Percentiles rank a stretch among this genome's conserved stretches.
Conservation (phyloP, 2,113 vertebrate genomes). For the Lucifuga dentata region DNA sequence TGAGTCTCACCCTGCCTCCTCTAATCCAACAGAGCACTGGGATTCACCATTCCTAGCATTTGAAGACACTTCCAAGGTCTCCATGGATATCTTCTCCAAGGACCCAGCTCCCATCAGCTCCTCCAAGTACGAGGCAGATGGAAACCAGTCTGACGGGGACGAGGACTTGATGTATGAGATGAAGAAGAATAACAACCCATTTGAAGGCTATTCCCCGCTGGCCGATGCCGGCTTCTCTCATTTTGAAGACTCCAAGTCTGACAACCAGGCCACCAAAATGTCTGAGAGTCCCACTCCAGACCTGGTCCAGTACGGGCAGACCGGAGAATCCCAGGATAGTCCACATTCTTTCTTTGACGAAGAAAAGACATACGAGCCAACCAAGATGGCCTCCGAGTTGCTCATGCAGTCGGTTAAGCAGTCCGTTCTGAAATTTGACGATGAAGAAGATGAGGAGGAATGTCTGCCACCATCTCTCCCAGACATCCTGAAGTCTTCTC, state of each 20-base stretch:
- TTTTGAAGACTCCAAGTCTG: conserved; percentile 76
- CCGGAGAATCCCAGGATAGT: conserved; percentile 85
- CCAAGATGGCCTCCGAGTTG: conserved; percentile 82
- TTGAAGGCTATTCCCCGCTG: conserved; percentile 77
- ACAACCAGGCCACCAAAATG: conserved; percentile 78
- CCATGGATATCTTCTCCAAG: conserved; percentile 78
- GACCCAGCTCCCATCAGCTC: conserved; percentile 64
- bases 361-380: conserved; percentile 85
- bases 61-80: conserved; percentile 71
- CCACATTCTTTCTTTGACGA: conserved; percentile 82
- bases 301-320: conserved; percentile 91
- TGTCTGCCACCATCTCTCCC: conserved; percentile 88
- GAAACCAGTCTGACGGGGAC: conserved; percentile 75
- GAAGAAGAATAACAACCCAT: conserved; percentile 79
- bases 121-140: conserved; percentile 62
- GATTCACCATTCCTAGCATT: conserved; percentile 74
- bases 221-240: conserved; percentile 73
- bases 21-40: conserved; percentile 81
- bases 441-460: conserved; percentile 76
- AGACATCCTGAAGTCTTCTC: conserved; percentile 96
- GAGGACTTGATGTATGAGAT: conserved; percentile 79
- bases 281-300: conserved; percentile 95
- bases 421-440: conserved; percentile 79
- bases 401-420: conserved; percentile 83
- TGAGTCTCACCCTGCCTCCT: conserved; percentile 84